Evolutionary conservation across 2,797 vertebrate genomes (phyloP).

Genomic region (Platyrinchus mystaceus): DNA sequence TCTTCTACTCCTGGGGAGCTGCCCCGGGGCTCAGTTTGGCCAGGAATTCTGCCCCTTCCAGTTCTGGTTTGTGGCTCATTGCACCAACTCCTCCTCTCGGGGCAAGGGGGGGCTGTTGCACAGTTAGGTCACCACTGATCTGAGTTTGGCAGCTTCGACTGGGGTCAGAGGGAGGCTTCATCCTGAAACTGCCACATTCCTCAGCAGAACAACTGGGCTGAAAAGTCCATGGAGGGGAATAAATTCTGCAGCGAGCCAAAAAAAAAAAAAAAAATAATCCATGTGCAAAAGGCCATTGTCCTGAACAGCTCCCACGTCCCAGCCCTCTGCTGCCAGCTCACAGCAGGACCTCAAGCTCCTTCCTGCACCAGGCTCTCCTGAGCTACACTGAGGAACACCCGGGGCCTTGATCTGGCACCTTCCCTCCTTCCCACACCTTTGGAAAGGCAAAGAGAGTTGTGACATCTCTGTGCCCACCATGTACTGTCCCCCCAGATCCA

Average conservation of each 20-base stretch:
- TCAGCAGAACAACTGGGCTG: neutral
- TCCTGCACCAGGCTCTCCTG: accelerated
- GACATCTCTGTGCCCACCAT: neutral
- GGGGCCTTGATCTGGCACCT: neutral
- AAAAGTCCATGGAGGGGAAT: neutral
- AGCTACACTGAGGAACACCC: neutral
- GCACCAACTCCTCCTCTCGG: neutral
- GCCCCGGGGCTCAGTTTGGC: neutral
- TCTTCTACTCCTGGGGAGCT: neutral
- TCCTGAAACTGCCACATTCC: neutral
- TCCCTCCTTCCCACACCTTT: accelerated
- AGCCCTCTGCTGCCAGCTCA: neutral
- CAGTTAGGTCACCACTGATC: neutral
- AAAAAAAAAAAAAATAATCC: neutral
- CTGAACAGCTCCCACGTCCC: neutral
- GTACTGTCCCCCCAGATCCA: neutral
- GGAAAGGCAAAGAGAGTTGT: neutral
- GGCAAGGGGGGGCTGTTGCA: neutral
- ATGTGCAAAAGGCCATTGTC: neutral
- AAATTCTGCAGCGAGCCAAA: neutral
- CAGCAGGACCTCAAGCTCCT: neutral
- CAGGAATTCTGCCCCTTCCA: neutral
- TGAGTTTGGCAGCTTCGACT: neutral
- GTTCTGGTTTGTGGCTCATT: neutral
- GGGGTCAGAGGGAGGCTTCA: neutral